phyloP scores from a whole-genome alignment of 2,797 vertebrate species.

The Diglossa cyanea region DNA sequence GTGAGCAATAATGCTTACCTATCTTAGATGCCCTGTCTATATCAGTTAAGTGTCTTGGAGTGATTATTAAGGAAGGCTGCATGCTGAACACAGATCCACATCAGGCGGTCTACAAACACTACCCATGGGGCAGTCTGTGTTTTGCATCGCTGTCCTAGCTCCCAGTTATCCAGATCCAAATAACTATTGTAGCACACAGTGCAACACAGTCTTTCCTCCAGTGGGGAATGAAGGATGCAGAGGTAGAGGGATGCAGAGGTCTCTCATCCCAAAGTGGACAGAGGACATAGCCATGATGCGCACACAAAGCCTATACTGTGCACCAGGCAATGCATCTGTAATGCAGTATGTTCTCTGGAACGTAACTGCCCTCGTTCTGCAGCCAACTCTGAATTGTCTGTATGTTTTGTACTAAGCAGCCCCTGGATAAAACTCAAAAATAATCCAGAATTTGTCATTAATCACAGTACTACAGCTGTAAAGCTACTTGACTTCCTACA shows the following conservation, averaged over 20 bases:
- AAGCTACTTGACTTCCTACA: not conserved
- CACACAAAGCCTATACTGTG: not conserved
- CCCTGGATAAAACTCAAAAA: not conserved
- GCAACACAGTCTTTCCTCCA: not conserved
- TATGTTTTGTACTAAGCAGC: not conserved
- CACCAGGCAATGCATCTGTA: not conserved
- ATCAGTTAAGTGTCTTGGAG: not conserved
- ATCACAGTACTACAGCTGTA: not conserved
- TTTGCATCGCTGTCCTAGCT: not conserved
- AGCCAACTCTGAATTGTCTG: not conserved
- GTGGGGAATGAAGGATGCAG: rapidly evolving
- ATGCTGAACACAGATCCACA: not conserved
- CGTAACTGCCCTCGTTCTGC: not conserved
- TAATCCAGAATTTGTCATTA: not conserved
- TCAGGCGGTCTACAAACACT: not conserved
- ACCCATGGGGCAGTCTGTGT: not conserved
- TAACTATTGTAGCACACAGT: not conserved
- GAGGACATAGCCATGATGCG: not conserved
- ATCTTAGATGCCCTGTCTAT: not conserved
- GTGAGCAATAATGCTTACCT: not conserved
- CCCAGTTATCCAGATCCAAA: not conserved
- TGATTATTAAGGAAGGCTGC: not conserved
- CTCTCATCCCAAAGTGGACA: not conserved
- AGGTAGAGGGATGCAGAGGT: rapidly evolving
- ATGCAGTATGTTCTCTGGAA: not conserved